These are phyloP conservation scores for Menura novaehollandiae DNA, from an alignment of 2,113 vertebrate genomes.

Conservation along the genomic window DNA sequence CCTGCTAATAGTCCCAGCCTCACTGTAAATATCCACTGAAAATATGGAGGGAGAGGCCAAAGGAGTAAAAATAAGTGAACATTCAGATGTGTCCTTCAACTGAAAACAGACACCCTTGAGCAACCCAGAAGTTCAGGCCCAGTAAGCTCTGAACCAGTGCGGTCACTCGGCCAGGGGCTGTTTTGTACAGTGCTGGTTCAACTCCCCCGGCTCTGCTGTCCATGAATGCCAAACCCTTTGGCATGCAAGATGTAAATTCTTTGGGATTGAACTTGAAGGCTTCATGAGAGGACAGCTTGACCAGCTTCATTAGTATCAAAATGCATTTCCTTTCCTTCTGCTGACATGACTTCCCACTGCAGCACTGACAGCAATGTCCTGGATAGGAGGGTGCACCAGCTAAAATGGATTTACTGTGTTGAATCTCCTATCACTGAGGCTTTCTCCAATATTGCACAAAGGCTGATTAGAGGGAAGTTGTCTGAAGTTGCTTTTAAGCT, in stretches of 20 bases:
- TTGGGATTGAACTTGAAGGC: background rate
- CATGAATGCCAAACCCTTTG: background rate
- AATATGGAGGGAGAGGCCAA: background rate
- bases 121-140: background rate
- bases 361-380: background rate
- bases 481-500: background rate
- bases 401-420: background rate
- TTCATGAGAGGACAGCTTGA: constrained; percentile 20
- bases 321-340: background rate
- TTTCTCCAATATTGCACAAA: background rate
- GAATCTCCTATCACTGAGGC: background rate
- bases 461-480: background rate
- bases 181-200: background rate
- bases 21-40: background rate
- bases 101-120: background rate
- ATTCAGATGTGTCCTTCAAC: background rate
- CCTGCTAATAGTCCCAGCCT: background rate
- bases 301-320: constrained; percentile 36
- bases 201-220: background rate
- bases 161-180: background rate
- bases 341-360: background rate
- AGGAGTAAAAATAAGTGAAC: background rate
- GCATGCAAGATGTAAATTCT: background rate
- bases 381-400: background rate
- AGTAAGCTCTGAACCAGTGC: background rate